Conservation (phyloP, 2,797 vertebrate genomes). For the Tenualosa ilisha region DNA sequence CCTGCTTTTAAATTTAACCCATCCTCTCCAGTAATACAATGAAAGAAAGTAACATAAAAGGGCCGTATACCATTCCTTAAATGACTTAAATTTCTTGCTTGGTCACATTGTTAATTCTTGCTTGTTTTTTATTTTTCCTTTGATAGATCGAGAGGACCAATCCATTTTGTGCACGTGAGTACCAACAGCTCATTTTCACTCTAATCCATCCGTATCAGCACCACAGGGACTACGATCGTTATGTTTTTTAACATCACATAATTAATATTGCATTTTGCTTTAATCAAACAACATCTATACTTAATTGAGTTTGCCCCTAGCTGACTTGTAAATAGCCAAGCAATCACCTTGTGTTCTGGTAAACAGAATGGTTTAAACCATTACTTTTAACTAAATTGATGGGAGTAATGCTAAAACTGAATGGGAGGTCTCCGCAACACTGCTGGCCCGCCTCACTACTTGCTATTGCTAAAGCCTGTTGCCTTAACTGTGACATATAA, state of each 20-base stretch:
- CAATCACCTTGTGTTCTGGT: background rate
- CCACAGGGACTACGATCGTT: background rate
- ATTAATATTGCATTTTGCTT: background rate
- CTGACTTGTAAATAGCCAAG: background rate
- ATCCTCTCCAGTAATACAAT: background rate
- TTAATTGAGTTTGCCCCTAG: background rate
- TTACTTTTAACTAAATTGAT: too few species aligned
- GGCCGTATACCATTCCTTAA: background rate
- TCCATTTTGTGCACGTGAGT: constrained; percentile 81
- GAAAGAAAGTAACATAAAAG: background rate
- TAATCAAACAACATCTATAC: background rate
- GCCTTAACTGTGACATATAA: background rate
- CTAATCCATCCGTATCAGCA: background rate
- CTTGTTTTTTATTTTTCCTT: constrained; percentile 48
- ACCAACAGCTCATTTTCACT: constrained; percentile 25
- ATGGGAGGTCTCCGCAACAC: background rate
- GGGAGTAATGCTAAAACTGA: background rate
- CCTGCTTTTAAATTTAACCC: background rate
- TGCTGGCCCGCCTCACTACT: background rate
- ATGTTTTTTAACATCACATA: background rate
- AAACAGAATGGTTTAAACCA: background rate
- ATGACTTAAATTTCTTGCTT: background rate
- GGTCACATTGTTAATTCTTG: constrained; percentile 39
- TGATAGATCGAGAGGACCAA: constrained; percentile 77
- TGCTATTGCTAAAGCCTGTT: background rate